Conservation (phyloP, 2,113 vertebrate species). For the Phalacrocorax pelagicus region DNA sequence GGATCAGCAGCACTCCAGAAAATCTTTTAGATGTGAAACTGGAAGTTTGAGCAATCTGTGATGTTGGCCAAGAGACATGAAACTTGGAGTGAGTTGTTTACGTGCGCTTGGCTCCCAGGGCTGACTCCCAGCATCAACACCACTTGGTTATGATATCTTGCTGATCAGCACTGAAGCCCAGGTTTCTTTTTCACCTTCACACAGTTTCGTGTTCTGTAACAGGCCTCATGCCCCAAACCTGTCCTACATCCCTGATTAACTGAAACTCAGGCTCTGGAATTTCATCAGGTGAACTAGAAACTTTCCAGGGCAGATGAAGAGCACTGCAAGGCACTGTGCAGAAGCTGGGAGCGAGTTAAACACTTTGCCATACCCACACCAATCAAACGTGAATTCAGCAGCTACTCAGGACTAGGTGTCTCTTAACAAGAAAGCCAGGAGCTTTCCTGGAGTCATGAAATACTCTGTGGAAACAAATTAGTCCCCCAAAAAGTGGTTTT, state of each 20-base stretch:
- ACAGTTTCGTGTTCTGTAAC: not conserved
- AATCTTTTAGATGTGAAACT: not conserved
- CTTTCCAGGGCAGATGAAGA: not conserved
- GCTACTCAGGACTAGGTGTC: not conserved
- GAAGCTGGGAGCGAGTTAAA: not conserved
- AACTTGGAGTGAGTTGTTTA: not conserved
- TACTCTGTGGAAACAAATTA: not conserved
- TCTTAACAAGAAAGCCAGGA: not conserved
- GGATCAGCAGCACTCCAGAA: not conserved
- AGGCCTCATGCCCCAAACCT: accelerated
- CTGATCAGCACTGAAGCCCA: not conserved
- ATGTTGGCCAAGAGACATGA: not conserved
- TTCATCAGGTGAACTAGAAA: not conserved
- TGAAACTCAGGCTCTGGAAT: not conserved
- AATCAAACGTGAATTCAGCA: not conserved
- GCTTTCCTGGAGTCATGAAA: not conserved
- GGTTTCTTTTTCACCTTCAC: not conserved
- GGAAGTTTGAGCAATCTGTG: not conserved
- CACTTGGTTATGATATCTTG: not conserved
- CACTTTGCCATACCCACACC: not conserved
- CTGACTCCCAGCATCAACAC: not conserved
- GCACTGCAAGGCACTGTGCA: not conserved
- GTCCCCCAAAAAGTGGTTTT: not conserved
- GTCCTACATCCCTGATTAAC: not conserved
- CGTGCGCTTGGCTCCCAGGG: not conserved